A percentile compares a stretch with the other conserved stretches of the same genome.
Evolutionary conservation across 2,113 vertebrate genomes (phyloP).

Genomic region (Sorex araneus): DNA sequence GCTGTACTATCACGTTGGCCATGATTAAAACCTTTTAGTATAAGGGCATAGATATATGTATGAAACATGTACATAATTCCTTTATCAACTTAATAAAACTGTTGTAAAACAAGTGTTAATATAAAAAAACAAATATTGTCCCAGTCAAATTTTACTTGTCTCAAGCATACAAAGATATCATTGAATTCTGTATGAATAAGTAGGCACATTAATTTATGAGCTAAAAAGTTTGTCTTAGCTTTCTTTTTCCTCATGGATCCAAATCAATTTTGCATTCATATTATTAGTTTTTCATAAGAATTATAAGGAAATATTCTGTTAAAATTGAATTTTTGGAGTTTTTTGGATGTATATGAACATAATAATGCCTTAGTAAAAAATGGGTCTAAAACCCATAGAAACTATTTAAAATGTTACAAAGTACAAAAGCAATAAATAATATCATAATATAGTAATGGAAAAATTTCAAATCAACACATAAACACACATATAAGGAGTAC

Average conservation of each 20-base stretch:
- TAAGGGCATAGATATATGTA: too few species aligned
- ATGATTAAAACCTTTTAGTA: background rate
- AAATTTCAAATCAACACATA: background rate
- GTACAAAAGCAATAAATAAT: background rate
- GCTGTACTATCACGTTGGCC: background rate
- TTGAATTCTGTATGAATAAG: too few species aligned
- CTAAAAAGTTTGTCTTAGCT: background rate
- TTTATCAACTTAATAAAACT: too few species aligned
- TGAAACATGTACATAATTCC: too few species aligned
- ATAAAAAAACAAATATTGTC: too few species aligned
- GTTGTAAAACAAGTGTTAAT: too few species aligned
- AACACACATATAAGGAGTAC: background rate
- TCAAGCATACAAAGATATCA: too few species aligned
- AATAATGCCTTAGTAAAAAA: background rate
- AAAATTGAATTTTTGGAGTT: slow-evolving; percentile 36
- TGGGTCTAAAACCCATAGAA: background rate
- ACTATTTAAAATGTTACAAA: background rate
- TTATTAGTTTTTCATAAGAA: background rate
- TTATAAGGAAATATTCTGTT: background rate
- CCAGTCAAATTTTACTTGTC: too few species aligned
- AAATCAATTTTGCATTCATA: background rate
- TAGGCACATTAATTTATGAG: too few species aligned
- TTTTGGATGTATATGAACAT: background rate
- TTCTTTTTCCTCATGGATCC: background rate
- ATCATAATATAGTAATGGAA: background rate